Evolutionary conservation across 2,888 invertebrate species (phyloP).

Genomic region (Brachynemurus nebulosus): DNA sequence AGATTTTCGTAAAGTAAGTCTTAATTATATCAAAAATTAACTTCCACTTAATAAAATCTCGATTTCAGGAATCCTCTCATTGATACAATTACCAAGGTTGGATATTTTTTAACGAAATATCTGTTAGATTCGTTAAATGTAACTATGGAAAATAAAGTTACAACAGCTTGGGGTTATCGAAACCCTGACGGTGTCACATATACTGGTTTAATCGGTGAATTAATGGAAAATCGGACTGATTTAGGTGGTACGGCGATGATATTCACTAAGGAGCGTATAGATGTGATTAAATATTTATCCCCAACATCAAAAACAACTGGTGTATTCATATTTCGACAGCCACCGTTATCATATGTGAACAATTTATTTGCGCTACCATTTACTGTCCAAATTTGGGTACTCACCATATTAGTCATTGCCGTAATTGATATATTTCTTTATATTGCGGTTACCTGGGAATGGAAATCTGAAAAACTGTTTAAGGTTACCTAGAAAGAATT

Average conservation of each 20-base stretch:
- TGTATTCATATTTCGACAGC: slow-evolving; percentile 49
- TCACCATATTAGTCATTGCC: no score
- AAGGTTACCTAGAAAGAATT: no score
- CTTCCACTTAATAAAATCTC: no score
- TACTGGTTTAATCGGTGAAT: slow-evolving; percentile 44
- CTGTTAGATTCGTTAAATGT: slow-evolving; percentile 39
- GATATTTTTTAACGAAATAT: slow-evolving; percentile 39
- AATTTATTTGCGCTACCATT: slow-evolving; percentile 56
- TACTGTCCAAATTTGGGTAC: slow-evolving; percentile 45
- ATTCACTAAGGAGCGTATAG: slow-evolving; percentile 25
- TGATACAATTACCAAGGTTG: slow-evolving; percentile 43
- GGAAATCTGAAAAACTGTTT: no score
- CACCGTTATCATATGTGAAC: slow-evolving; percentile 46
- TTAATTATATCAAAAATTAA: no score
- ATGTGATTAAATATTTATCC: slow-evolving; percentile 38
- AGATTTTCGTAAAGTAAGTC: no score
- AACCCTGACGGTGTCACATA: slow-evolving; percentile 34
- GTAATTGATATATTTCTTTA: no score
- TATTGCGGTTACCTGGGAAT: no score
- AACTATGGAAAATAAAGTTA: slow-evolving; percentile 33
- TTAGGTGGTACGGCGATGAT: slow-evolving; percentile 39
- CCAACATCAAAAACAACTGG: slow-evolving; percentile 39
- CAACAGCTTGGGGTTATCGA: slow-evolving; percentile 40
- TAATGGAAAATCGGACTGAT: slow-evolving; percentile 38
- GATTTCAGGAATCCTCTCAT: slow-evolving; percentile 23